phyloP scores from a whole-genome alignment of 2,888 invertebrate species.

The Drosophila phalerata region DNA sequence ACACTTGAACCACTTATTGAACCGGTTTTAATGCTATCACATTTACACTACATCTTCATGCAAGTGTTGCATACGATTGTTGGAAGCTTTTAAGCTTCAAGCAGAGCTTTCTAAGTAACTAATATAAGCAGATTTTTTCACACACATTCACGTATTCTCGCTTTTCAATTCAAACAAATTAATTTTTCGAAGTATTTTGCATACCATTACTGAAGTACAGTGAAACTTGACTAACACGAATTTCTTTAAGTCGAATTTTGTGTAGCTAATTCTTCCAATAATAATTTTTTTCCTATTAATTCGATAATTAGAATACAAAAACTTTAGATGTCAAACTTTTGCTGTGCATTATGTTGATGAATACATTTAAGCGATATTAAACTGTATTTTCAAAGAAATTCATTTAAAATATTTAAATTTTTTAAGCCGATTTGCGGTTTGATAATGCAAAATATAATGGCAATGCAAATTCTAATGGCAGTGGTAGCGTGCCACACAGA shows the following conservation, averaged over 20 bases:
- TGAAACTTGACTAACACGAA: neutral
- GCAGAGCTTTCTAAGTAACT: neutral
- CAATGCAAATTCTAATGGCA: slow-evolving; percentile 21
- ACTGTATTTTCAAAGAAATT: neutral
- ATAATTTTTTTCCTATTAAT: too few species aligned
- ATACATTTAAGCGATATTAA: neutral
- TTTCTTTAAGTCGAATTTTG: neutral
- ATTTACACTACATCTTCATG: neutral
- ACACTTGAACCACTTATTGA: neutral
- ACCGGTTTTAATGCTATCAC: neutral
- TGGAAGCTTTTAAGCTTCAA: slow-evolving; percentile 1
- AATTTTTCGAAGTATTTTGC: neutral
- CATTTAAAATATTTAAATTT: neutral
- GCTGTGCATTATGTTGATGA: neutral
- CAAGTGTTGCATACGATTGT: too few species aligned
- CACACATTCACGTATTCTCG: neutral
- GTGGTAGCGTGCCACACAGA: neutral
- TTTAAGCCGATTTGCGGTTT: neutral
- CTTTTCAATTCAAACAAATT: neutral
- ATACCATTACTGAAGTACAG: neutral
- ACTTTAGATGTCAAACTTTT: neutral
- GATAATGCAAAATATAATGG: slow-evolving; percentile 11
- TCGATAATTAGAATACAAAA: neutral
- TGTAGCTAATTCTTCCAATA: too few species aligned
- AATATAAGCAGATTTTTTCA: neutral